A percentile compares a stretch with the other conserved stretches of the same genome.
phyloP scores from a whole-genome alignment of 2,113 vertebrate genomes.

The Sinocyclocheilus rhinocerous region DNA sequence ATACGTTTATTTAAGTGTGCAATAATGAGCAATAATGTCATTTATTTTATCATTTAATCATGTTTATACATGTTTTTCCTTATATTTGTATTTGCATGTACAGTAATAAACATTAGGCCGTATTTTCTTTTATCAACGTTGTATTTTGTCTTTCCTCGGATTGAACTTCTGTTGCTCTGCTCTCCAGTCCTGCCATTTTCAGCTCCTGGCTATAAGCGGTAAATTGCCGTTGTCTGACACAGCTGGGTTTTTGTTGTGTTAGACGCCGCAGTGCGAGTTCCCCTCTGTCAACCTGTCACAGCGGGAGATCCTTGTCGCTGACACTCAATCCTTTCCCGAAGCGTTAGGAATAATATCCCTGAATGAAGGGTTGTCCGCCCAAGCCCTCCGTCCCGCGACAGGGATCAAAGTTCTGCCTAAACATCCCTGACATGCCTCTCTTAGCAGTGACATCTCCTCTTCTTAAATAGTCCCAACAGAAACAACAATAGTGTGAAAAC shows the following conservation, averaged over 20 bases:
- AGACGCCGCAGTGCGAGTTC: conserved; percentile 65
- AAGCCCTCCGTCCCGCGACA: conserved; percentile 24
- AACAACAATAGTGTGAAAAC: conserved; percentile 72
- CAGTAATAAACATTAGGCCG: background rate
- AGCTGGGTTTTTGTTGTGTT: conserved; percentile 71
- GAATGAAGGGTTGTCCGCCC: conserved; percentile 56
- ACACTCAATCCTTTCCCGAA: conserved; percentile 74
- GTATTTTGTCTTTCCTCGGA: conserved; percentile 34
- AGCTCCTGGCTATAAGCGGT: conserved; percentile 59
- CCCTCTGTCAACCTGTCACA: conserved; percentile 70
- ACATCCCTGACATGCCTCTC: conserved; percentile 66
- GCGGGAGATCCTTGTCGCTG: conserved; percentile 71
- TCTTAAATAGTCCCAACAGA: conserved; percentile 61
- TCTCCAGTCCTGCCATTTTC: conserved; percentile 43
- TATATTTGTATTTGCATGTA: too few relatives aligned
- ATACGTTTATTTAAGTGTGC: background rate
- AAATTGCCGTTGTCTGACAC: conserved; percentile 69
- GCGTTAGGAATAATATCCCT: conserved; percentile 54
- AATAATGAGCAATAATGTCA: too few relatives aligned
- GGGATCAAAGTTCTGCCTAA: conserved; percentile 66
- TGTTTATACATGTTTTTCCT: too few relatives aligned
- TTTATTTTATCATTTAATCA: too few relatives aligned
- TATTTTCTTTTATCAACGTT: background rate
- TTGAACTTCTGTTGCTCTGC: background rate
- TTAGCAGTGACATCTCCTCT: conserved; percentile 67